Base-by-base conservation (phyloP, 2,113 vertebrate species). In the Prionailurus bengalensis region DNA sequence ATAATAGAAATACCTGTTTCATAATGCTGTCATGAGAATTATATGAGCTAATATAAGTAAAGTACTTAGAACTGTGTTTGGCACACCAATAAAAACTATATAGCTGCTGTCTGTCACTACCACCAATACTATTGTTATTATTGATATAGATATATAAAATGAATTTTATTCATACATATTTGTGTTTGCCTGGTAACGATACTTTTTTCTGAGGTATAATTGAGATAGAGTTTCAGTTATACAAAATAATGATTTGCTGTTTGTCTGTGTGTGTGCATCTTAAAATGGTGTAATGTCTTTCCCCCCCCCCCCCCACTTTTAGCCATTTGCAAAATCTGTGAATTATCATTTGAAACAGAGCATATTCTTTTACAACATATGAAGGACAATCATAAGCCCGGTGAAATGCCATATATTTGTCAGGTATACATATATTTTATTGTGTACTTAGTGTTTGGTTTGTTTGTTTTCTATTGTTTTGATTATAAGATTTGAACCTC, bases 301-400 rank as follows among this genome's bases (percentile, higher is more conserved):
- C 90, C 31, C 45, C 55, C 87, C 73, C 90, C 31, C 45, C 55
- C 87, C 73, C 87, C 0, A 97, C 95, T 97, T 93, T 89, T 97
- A 99, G 99, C 99, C 0, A 99, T 99, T 95, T 99, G 99, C 98
- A 99, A 99, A 98, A 99, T 99, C 96, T 99, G 99, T 98, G 99
- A 99, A 97, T 99, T 99, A 97, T 99, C 99, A 27, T 99, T 99
- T 99, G 99, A 99, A 97, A 99, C 99, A 3, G 99, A 99, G 96
- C 99, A 99, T 98, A 99, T 99, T 98, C 99, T 99, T 95, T 98
- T 99, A 98, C 99, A 99, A 96, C 99, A 99, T 97, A 99, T 99
- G 99, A 99, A 99, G 98, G 99, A 99, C 98, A 99, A 99, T 99
- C 99, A 99, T 98, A 99, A 99, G 98, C 99, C 99, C 5, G 99